Evolutionary conservation across 2,888 invertebrate species (phyloP), one percentile per base, ranked within the genome.

Genomic region (Atrina japonica): DNA sequence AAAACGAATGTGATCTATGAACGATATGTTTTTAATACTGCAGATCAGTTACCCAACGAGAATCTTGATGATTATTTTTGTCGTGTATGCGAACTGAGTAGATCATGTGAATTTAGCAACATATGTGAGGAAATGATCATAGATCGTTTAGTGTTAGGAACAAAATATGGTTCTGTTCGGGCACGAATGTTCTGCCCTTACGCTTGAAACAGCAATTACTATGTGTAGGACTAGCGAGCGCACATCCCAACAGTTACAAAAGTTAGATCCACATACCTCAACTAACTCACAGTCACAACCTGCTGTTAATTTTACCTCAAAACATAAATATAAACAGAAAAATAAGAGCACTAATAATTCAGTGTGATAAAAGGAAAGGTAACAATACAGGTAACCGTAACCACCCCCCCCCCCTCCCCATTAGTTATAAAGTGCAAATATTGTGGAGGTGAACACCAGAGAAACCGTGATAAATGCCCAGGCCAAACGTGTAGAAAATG

Each of bases 141-240:
- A 14, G 61, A 61, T n/a, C 25, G 49, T 7, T 14, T 60, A 5
- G 60, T 60, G 25, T 18, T 60, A 7, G 60, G 29, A 16, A 60
- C 60, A 16, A 60, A 47, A 3, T 23, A 60, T 18, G 27, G n/a
- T 27, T 30, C 25, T 23, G 60, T 30, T 23, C 27, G 47, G 18
- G n/a, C 47, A 14, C 5, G 60, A 14, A 60, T 60, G 60, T 23
- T 60, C 47, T 29, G 30, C 35, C 25, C 23, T 53, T 1, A 35
- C 18, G 5, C 40, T 66, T 5, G 25, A 35, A 14, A 58, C 45
- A 21, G 66, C 56, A 18, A 58, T 66, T 29, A 30, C 55, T n/a
- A 58, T 47, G 66, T 66, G 58, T 25, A 27, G 66, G 16, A 47
- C 66, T 21, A 66, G 66, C 7, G 47, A 56, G 35, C 18, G 18